These are phyloP conservation scores for Heterodera filipjevi DNA, from an alignment of 2,888 invertebrate species.

Conservation along the genomic window DNA sequence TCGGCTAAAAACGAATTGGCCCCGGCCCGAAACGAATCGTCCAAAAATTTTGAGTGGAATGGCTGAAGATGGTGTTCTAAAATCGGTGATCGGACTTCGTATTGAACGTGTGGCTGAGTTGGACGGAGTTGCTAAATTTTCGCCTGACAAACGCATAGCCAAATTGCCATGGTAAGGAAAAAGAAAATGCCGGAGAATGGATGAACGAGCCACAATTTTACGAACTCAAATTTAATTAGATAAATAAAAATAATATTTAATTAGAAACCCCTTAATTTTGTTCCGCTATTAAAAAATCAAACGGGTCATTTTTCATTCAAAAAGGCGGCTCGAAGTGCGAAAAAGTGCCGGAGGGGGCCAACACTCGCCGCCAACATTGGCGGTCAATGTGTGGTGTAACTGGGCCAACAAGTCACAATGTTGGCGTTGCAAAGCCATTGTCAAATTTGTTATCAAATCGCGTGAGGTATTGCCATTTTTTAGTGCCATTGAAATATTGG, in stretches of 20 bases:
- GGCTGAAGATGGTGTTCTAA: constrained; percentile 17
- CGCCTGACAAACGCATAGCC: constrained; percentile 18
- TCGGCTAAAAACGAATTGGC: too few species aligned
- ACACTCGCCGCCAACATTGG: constrained; percentile 27
- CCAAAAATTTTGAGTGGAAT: neutral
- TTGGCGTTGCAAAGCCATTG: constrained; percentile 26
- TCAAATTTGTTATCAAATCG: constrained; percentile 29
- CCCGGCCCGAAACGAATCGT: too few species aligned
- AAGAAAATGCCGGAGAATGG: neutral
- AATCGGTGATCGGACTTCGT: constrained; percentile 13
- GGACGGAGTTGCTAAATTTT: constrained; percentile 14
- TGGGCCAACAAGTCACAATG: constrained; percentile 19
- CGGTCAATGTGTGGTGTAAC: constrained; percentile 25
- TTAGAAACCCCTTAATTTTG: too few species aligned
- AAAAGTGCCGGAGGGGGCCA: constrained; percentile 21
- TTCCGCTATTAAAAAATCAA: neutral
- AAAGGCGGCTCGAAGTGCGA: constrained; percentile 25
- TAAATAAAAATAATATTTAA: too few species aligned
- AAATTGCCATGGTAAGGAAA: constrained; percentile 22
- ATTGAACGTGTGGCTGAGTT: constrained; percentile 18
- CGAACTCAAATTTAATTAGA: too few species aligned
- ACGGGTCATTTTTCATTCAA: neutral
- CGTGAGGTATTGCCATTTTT: neutral
- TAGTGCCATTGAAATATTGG: neutral
- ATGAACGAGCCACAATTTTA: too few species aligned